A percentile compares a stretch with the other conserved stretches of the same genome.
Conservation (phyloP, 2,113 vertebrate genomes). For the Bujurquina vittata region DNA sequence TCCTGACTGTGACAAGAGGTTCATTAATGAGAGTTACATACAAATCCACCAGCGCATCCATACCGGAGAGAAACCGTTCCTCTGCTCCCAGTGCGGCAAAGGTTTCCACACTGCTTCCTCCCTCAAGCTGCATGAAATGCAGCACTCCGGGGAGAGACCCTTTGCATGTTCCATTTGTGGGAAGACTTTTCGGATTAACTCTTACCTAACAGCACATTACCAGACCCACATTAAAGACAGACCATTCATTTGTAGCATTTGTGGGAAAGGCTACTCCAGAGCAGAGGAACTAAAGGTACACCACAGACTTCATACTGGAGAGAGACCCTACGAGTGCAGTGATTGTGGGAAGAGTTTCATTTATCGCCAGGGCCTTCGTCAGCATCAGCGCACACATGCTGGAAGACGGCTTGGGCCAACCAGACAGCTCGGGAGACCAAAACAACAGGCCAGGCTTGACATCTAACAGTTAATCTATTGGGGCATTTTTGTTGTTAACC, state of each 20-base stretch:
- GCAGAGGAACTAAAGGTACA: conserved; percentile 79
- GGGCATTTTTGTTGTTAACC: conserved; percentile 3
- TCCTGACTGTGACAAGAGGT: conserved; percentile 81
- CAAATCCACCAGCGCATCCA: conserved; percentile 74
- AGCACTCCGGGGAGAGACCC: conserved; percentile 66
- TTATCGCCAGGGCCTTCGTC: conserved; percentile 71
- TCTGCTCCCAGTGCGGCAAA: conserved; percentile 68
- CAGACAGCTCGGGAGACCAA: conserved; percentile 69
- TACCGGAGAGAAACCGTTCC: conserved; percentile 63
- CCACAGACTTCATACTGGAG: conserved; percentile 79
- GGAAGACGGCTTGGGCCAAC: conserved; percentile 69
- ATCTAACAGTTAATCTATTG: conserved; percentile 17
- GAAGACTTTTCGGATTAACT: conserved; percentile 68
- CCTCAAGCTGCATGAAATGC: conserved; percentile 70
- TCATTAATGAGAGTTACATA: conserved; percentile 74
- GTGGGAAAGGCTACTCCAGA: conserved; percentile 80
- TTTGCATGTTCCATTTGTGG: conserved; percentile 73
- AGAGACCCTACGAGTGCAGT: conserved; percentile 67
- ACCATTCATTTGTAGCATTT: conserved; percentile 75
- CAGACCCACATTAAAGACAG: conserved; percentile 71
- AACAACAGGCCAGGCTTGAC: conserved; percentile 57
- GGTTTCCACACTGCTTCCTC: conserved; percentile 64
- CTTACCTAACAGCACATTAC: conserved; percentile 68
- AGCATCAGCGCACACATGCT: conserved; percentile 71
- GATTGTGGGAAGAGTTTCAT: conserved; percentile 75